Evolutionary conservation across 2,888 invertebrate species (phyloP), one percentile per base, ranked within the genome.

Genomic region (Thera britannica): DNA sequence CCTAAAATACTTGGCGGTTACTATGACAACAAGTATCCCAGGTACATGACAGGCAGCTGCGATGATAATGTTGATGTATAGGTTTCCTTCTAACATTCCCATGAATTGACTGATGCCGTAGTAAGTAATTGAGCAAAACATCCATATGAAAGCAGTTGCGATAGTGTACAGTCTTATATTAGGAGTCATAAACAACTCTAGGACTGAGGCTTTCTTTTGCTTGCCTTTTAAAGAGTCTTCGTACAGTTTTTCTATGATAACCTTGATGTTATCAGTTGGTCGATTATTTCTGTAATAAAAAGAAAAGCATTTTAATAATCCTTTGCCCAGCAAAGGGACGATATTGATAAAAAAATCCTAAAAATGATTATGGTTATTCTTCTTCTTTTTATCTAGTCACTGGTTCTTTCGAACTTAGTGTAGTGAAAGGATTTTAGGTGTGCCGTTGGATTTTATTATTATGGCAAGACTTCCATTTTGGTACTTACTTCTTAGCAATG

Each of bases 51-150:
- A 83, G 0, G 80, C 75, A 4, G 89, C 97, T 9, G 97, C 96
- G 3, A 97, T 85, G 57, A 97, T 95, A 54, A 98, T 97, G 82
- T 97, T 98, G 2, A 97, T 73, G 82, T 97, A 98, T 63, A 97
- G 95, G 80, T 97, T 94, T 3, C 97, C 97, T 63, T 96, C 96
- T 35, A 97, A 90, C 71, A 96, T 95, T 0, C 96, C 96, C 61
- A 97, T 96, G 83, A 96, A 97, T 81, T 97, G 97, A 34, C 97
- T 96, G 56, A 98, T 94, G 0, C 98, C 98, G 79, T 97, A 98
- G 86, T 97, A 97, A 59, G 97, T 96, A 83, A 97, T 94, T 3
- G 97, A 96, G 65, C 97, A 96, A 7, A 96, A 96, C 71, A 96
- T 90, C 98, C 97, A 97, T 75, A 96, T 95, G 70, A 96, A 95